Percentiles rank a stretch among this genome's conserved stretches.
Evolutionary conservation across 2,797 vertebrate species (phyloP).

Genomic region (Esox lucius): DNA sequence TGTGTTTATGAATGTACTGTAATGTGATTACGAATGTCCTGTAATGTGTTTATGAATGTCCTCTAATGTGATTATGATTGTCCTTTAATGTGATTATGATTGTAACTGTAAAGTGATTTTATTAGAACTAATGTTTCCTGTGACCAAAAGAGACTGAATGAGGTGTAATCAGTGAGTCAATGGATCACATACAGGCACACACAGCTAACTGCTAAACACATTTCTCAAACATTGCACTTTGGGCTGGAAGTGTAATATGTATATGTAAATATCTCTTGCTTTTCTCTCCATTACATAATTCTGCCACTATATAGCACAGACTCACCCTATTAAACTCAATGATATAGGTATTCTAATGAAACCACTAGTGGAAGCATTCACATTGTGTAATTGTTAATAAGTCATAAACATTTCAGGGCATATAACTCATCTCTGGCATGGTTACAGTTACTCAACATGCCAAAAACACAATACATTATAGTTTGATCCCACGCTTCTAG

Average conservation of each 20-base stretch:
- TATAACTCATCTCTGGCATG: neutral
- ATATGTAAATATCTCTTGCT: no score
- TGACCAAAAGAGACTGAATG: constrained; percentile 18
- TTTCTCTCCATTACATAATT: no score
- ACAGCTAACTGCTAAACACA: constrained; percentile 23
- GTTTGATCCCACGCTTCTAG: neutral
- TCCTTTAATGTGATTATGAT: no score
- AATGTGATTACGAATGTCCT: no score
- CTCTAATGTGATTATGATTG: no score
- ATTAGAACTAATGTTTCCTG: constrained; percentile 24
- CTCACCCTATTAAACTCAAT: no score
- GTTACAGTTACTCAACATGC: neutral
- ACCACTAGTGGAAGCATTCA: neutral
- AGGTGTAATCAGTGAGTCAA: constrained; percentile 8
- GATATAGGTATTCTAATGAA: neutral
- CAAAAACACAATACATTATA: neutral
- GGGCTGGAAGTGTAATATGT: no score
- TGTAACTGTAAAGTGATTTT: no score
- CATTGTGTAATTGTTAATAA: constrained; percentile 10
- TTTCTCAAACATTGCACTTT: constrained; percentile 6
- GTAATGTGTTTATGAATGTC: no score
- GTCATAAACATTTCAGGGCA: neutral
- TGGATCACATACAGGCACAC: neutral
- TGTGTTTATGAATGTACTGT: no score
- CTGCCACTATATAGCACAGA: no score